These are phyloP conservation scores for Scaptomyza reducta DNA, from an alignment of 2,888 invertebrate genomes.

Conservation along the genomic window DNA sequence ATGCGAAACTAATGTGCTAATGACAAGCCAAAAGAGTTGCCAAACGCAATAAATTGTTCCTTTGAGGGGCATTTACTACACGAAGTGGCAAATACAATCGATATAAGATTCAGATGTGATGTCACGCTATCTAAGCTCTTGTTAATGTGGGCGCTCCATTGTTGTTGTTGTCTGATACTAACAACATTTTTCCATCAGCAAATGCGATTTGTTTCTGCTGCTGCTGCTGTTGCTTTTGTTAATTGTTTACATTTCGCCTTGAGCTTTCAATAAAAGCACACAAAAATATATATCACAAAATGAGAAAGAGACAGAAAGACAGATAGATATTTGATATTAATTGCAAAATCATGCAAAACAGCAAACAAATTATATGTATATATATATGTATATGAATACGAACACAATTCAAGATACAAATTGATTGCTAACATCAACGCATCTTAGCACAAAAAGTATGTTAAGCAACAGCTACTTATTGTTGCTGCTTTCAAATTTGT, in stretches of 20 bases:
- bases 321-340: constrained; percentile 57
- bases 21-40: constrained; percentile 61
- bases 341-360: constrained; percentile 77
- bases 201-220: constrained; percentile 28
- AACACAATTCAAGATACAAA: constrained; percentile 56
- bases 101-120: constrained; percentile 34
- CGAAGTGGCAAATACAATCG: constrained; percentile 2
- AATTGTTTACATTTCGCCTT: constrained; percentile 74
- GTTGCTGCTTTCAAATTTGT: constrained; percentile 55
- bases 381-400: constrained; percentile 36
- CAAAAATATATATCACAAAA: constrained; percentile 62
- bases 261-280: constrained; percentile 64
- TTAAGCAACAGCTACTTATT: constrained; percentile 29
- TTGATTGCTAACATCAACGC: constrained; percentile 76
- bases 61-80: no score
- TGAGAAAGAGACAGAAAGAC: constrained; percentile 48
- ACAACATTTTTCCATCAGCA: constrained; percentile 64
- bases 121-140: constrained; percentile 60
- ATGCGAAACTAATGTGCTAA: constrained; percentile 68
- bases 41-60: constrained; percentile 52
- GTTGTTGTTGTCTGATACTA: constrained; percentile 44
- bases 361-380: constrained; percentile 41
- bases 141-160: constrained; percentile 66
- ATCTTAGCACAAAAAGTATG: constrained; percentile 69
- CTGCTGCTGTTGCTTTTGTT: constrained; percentile 48